Conservation (phyloP, 1,140 invertebrate genomes). For the Drosophila sechellia region DNA sequence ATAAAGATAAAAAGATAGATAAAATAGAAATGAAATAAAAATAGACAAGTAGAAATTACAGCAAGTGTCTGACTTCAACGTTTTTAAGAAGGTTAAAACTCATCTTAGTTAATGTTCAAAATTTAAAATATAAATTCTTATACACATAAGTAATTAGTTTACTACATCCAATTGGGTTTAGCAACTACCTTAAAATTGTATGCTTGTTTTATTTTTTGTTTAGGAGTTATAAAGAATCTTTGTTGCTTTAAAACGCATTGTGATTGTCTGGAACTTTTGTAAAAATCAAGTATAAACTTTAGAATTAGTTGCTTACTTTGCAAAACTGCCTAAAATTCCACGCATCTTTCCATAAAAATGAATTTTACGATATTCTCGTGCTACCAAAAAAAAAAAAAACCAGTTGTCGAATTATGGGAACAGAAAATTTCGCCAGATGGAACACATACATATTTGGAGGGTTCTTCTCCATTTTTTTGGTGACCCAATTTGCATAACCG, state of each 20-base stretch:
- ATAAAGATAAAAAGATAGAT: too few relatives aligned
- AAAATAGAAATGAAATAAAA: neutral
- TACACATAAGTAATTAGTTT: too few relatives aligned
- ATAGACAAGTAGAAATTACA: slow-evolving; percentile 3
- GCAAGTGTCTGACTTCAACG: neutral
- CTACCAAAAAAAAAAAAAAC: slow-evolving; percentile 9
- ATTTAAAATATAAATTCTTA: neutral
- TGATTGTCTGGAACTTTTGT: neutral
- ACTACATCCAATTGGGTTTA: too few relatives aligned
- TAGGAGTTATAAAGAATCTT: neutral
- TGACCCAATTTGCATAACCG: slow-evolving; percentile 57
- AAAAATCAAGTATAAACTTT: neutral
- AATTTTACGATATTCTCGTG: slow-evolving; percentile 38
- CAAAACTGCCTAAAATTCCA: slow-evolving; percentile 28
- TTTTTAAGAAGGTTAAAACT: neutral
- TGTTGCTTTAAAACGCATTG: neutral
- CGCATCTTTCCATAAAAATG: slow-evolving; percentile 10
- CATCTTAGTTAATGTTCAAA: neutral
- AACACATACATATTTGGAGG: slow-evolving; percentile 24
- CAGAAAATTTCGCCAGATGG: slow-evolving; percentile 26
- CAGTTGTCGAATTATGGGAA: slow-evolving; percentile 36
- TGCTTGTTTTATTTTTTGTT: too few relatives aligned
- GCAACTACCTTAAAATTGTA: too few relatives aligned
- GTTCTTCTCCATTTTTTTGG: slow-evolving; percentile 3
- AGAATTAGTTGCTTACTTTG: slow-evolving; percentile 8